Evolutionary conservation across 2,113 vertebrate species (phyloP).

Genomic region (Osmerus mordax): DNA sequence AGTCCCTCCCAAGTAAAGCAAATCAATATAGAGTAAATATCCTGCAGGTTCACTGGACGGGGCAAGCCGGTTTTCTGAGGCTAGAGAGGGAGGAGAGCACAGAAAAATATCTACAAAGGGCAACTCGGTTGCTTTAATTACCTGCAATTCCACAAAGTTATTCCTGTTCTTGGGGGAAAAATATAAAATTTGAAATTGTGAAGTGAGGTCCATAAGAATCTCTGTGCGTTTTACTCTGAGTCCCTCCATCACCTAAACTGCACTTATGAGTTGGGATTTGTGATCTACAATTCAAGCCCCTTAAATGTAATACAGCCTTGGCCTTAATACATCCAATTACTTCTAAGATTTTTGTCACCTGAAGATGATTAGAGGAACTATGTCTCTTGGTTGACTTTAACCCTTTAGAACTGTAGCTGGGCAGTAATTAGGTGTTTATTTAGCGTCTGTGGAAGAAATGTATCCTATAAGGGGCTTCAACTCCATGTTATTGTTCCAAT

Average conservation of each 20-base stretch:
- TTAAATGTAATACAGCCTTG: conserved; percentile 19
- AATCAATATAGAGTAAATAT: conserved; percentile 65
- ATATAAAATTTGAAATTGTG: conserved; percentile 26
- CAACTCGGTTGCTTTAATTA: conserved; percentile 41
- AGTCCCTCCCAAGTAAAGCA: conserved; percentile 48
- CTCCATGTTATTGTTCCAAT: too few species aligned
- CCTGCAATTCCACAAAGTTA: conserved; percentile 54
- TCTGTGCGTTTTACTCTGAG: not conserved
- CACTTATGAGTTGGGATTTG: not conserved
- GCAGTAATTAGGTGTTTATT: too few species aligned
- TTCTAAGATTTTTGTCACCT: conserved; percentile 59
- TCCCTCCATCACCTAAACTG: too few species aligned
- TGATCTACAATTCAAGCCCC: conserved; percentile 42
- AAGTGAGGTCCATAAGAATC: conserved; percentile 29
- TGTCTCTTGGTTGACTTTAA: conserved; percentile 40
- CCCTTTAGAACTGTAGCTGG: conserved; percentile 17
- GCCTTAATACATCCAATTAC: conserved; percentile 57
- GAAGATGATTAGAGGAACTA: conserved; percentile 56
- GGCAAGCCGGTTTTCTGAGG: conserved; percentile 43
- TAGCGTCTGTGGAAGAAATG: too few species aligned
- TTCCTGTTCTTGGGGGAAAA: conserved; percentile 48
- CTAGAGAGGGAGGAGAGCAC: conserved; percentile 27
- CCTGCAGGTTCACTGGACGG: conserved; percentile 50
- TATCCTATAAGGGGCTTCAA: too few species aligned
- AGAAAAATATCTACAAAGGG: not conserved